Evolutionary conservation across 2,888 invertebrate species (phyloP), one percentile per base, ranked within the genome.

Genomic region (Ophion slaviceki): DNA sequence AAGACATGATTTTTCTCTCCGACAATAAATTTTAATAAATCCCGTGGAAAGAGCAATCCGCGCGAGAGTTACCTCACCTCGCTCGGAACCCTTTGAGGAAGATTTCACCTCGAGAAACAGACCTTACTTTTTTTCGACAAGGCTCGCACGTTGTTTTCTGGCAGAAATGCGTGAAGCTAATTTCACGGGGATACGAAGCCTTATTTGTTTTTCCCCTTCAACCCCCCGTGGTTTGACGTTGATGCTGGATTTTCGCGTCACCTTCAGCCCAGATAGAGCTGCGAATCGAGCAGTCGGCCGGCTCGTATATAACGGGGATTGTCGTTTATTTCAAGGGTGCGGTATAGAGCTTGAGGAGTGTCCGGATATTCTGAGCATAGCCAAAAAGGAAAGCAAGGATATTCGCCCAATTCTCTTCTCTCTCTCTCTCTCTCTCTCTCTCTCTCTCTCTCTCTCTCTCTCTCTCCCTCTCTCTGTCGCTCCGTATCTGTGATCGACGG

Each of bases 401-500:
- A 76, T 71, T 76, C n/a, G 64, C 24, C 59, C 32, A 36, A 11
- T 61, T 20, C 11, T 5, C 24, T 74, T 74, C 24, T 61, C 40
- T 20, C 20, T 61, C 61, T 61, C 61, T 20, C 61, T 20, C 20
- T 61, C 47, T 47, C 47, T 10, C 47, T 14, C 14, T 47, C 14
- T 14, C 10, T 53, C 17, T 61, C 20, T 10, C 40, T 45, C 28
- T 76, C 64, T 3, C 20, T 14, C 79, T 57, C 71, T 64, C 70
- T 75, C 32, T 32, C 32, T 4, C 32, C 0, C 32, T 28, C 24
- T 72, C 36, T 8, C 36, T 40, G 17, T 75, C 64, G 4, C 20
- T 14, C 79, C 62, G 62, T 77, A 47, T 57, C 71, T 64, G 74
- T 78, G 86, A 87, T 87, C 82, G 80, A 85, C 83, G 80, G 67